Evolutionary conservation across 2,113 vertebrate species (phyloP), one percentile per base, ranked within the genome.

Genomic region (Xenopus borealis): DNA sequence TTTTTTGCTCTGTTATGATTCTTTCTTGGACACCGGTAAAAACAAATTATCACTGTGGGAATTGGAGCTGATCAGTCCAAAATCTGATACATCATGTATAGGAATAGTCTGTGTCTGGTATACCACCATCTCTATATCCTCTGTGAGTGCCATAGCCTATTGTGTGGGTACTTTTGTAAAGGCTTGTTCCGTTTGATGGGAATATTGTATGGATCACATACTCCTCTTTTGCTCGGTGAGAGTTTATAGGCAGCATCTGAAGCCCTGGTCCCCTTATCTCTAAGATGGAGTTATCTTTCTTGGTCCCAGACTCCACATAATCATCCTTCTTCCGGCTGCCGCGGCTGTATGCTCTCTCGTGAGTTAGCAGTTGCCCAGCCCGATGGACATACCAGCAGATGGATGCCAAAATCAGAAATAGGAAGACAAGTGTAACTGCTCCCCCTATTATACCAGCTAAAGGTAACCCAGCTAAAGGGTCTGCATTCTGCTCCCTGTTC

Each of bases 141-240:
- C 95, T 91, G 30, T 94, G 95, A 81, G 93, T 94, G 80, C 94
- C 92, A 17, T 94, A 94, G 80, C 91, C 91, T 23, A 91, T 85
- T 78, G 92, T 92, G 80, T 92, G 91, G 44, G 90, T 81, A 59
- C 90, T 91, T 86, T 94, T 95, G 85, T 94, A 96, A 75, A 94
- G 84, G 73, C 92, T 92, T 77, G 92, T 95, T 86, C 94, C 95
- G 1, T 97, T 97, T 75, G 95, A 94, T 53, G 95, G 94, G 84
- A 94, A 96, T 83, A 97, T 96, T 80, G 95, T 96, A 72, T 95
- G 95, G 78, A 97, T 94, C 78, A 95, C 92, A 23, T 95, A 95
- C 81, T 95, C 94, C 81, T 96, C 95, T 82, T 92, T 90, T 53
- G 93, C 82, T 50, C 83, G 87, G 81, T 92, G 91, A 5, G 93